Percentiles rank a stretch among this genome's conserved stretches.
Evolutionary conservation across 2,888 invertebrate genomes (phyloP).

Genomic region (Meiosimyza platycephala): DNA sequence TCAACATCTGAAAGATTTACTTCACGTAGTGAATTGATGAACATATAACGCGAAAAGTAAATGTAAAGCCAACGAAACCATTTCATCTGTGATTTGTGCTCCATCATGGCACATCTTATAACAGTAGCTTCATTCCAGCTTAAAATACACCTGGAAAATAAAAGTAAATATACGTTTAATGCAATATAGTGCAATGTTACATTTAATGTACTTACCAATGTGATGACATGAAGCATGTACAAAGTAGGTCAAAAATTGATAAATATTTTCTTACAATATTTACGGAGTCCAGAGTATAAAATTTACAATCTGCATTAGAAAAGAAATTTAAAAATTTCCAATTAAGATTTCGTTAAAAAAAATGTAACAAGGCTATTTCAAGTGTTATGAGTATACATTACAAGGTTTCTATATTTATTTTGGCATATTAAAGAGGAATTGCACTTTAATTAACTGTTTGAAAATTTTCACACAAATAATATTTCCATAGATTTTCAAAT

Average conservation of each 20-base stretch:
- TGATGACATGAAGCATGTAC: slow-evolving; percentile 81
- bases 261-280: slow-evolving; percentile 89
- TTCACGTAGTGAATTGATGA: slow-evolving; percentile 87
- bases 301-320: slow-evolving; percentile 76
- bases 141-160: slow-evolving; percentile 75
- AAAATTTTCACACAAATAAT: too few species aligned
- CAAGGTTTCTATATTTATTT: too few species aligned
- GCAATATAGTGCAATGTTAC: slow-evolving; percentile 25
- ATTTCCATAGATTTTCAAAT: background rate
- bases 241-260: slow-evolving; percentile 83
- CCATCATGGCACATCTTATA: slow-evolving; percentile 82
- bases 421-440: too few species aligned
- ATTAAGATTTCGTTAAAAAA: too few species aligned
- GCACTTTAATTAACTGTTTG: too few species aligned
- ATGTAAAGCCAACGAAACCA: slow-evolving; percentile 96
- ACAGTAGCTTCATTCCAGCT: slow-evolving; percentile 72
- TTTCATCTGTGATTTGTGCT: slow-evolving; percentile 90
- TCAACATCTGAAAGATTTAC: slow-evolving; percentile 81
- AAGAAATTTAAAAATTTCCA: too few species aligned
- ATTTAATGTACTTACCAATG: slow-evolving; percentile 73
- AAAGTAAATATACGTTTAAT: slow-evolving; percentile 22
- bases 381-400: too few species aligned
- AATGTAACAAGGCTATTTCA: too few species aligned
- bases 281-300: slow-evolving; percentile 87
- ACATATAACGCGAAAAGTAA: slow-evolving; percentile 87